Percentiles rank a stretch among this genome's conserved stretches.
Conservation (phyloP, 2,888 invertebrate species). For the Drosophila mayaguana region DNA sequence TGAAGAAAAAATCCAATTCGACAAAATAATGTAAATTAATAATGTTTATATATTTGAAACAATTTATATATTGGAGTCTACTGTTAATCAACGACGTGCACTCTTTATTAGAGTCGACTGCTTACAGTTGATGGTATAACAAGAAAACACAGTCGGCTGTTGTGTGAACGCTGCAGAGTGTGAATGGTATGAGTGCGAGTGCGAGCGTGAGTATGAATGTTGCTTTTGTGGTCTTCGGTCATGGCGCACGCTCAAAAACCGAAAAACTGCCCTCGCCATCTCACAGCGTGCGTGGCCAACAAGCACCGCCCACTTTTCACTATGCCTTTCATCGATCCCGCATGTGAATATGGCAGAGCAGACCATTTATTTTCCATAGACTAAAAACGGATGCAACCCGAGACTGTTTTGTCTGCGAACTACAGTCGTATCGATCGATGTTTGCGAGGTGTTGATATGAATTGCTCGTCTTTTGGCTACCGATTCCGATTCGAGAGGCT, state of each 20-base stretch:
- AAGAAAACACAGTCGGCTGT: conserved; percentile 15
- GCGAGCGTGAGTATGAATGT: conserved; percentile 14
- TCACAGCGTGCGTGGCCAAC: conserved; percentile 51
- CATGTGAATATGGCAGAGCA: conserved; percentile 42
- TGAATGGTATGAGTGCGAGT: conserved; percentile 8
- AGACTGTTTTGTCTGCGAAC: conserved; percentile 26
- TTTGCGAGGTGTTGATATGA: conserved; percentile 31
- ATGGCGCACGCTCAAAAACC: conserved; percentile 71
- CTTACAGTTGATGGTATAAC: conserved; percentile 11
- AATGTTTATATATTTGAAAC: not conserved
- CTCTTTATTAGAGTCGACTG: conserved; percentile 31
- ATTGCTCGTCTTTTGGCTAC: conserved; percentile 44
- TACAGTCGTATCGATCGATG: conserved; percentile 47
- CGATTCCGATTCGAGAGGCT: conserved; percentile 48
- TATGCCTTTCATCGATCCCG: conserved; percentile 73
- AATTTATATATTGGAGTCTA: not conserved
- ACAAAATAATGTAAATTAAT: too few species aligned
- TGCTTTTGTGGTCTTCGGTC: conserved; percentile 39
- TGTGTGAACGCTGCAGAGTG: conserved; percentile 14
- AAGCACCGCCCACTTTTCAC: conserved; percentile 76
- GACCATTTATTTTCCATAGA: conserved; percentile 64
- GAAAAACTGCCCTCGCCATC: conserved; percentile 39
- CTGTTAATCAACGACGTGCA: conserved; percentile 12
- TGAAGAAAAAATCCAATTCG: fast-evolving
- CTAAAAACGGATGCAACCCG: conserved; percentile 43